These are phyloP conservation scores for Hylomyscus alleni DNA, from an alignment of 2,797 vertebrate genomes.

Conservation along the genomic window DNA sequence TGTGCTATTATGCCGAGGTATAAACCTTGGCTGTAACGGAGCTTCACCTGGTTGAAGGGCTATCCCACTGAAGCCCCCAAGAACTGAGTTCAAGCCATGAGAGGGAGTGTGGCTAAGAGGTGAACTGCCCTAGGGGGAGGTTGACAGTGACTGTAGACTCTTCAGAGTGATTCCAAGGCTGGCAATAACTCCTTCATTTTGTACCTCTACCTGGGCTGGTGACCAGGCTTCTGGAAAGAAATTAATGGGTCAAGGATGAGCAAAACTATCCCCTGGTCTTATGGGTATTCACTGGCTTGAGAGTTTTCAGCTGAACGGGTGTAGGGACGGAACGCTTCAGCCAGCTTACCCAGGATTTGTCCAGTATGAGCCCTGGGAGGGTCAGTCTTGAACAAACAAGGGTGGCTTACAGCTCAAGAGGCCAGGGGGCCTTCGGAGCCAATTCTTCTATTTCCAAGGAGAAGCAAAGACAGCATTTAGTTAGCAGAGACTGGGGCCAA, in stretches of 20 bases:
- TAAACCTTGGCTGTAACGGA: background rate
- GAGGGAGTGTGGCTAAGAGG: background rate
- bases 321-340: background rate
- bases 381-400: background rate
- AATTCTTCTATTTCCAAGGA: background rate
- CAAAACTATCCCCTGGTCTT: background rate
- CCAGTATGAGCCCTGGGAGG: background rate
- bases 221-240: background rate
- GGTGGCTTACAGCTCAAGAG: background rate
- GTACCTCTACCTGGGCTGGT: background rate
- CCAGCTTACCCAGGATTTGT: background rate
- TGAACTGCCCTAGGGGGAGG: background rate
- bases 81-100: background rate
- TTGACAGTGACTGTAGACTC: background rate
- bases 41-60: background rate
- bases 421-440: background rate
- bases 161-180: background rate
- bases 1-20: background rate
- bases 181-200: background rate
- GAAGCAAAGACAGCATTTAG: background rate
- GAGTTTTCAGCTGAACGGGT: background rate
- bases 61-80: background rate
- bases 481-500: background rate
- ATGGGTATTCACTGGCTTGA: background rate
- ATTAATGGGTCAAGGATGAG: background rate